A percentile compares a stretch with the other conserved stretches of the same genome.
These are phyloP conservation scores for Actenoides lindsayi DNA, from an alignment of 2,113 vertebrate species.

Conservation along the genomic window DNA sequence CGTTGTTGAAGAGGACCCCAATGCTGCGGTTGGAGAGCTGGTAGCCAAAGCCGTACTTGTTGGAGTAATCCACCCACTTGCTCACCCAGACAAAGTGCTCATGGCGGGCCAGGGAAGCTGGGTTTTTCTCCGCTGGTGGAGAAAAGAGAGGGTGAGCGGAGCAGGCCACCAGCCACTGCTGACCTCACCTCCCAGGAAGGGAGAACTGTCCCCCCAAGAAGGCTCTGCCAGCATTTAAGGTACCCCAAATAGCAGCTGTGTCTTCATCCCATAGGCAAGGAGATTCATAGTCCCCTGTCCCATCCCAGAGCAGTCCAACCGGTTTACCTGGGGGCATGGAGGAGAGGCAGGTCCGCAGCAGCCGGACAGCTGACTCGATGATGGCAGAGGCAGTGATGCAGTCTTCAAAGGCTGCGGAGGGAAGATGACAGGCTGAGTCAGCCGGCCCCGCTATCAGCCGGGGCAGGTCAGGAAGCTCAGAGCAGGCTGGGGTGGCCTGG, in stretches of 20 bases:
- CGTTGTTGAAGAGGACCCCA: slow-evolving; percentile 94
- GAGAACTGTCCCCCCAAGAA: background rate
- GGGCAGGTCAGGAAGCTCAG: background rate
- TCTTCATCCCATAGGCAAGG: background rate
- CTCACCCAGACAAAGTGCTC: slow-evolving; percentile 96
- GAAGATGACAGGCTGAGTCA: slow-evolving; percentile 25
- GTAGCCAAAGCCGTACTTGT: slow-evolving; percentile 98
- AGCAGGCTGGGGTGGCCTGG: background rate
- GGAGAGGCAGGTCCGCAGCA: slow-evolving; percentile 88
- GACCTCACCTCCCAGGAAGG: background rate
- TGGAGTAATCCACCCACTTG: slow-evolving; percentile 99
- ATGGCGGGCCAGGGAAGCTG: slow-evolving; percentile 85
- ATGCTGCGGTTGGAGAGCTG: slow-evolving; percentile 94
- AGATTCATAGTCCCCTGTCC: background rate
- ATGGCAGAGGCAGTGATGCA: slow-evolving; percentile 84
- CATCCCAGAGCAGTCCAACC: background rate
- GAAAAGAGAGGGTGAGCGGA: background rate
- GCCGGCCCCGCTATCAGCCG: background rate
- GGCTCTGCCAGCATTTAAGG: background rate
- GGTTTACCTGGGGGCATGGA: slow-evolving; percentile 90
- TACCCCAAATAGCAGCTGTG: background rate
- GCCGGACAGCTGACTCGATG: slow-evolving; percentile 85
- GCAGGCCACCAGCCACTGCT: background rate
- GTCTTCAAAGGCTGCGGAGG: slow-evolving; percentile 87
- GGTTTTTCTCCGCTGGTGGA: slow-evolving; percentile 85